Base-by-base conservation (phyloP, 2,888 invertebrate species). In the Standfussiana lucernea region DNA sequence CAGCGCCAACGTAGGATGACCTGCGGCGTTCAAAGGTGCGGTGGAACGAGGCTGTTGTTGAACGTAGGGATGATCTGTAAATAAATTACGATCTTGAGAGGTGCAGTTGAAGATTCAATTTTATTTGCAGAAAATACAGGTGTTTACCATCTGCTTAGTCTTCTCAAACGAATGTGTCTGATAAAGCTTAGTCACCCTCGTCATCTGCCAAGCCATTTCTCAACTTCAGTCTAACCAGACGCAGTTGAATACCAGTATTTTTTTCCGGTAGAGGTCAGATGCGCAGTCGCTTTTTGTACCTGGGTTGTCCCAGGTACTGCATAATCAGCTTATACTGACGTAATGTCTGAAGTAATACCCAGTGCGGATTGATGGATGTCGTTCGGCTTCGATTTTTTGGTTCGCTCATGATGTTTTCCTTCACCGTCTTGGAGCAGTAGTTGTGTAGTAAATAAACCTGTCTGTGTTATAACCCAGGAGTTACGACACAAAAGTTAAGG, bases 1-100 rank as follows among this genome's bases (percentile, higher is more conserved):
- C 69, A 65, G 76, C 56, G 40, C 88, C 88, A 86, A 35, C 1
- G 21, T 37, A 72, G 6, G 4, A 8, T 62, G 88, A 71, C 4
- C 88, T 59, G 35, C 15, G 35, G 66, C 61, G 37, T 42, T 45
- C 56, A 13, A 28, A 42, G 15, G 74, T 7, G 24, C 21, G 42
- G 59, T 21, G 67, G 61, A 74, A 40, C 64, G 28, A 35, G n/a
- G 5, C 28, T 11, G 75, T 5, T 15, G 40, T 45, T 37, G 32
- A 1, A n/a, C 28, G 10, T 18, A 83, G 83, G 81, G 83, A 6
- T 47, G 47, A 15, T 7, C 24, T 40, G 21, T 1, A 18, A 18
- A 18, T 15, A 18, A 59, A 18, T 59, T 18, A 28, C 59, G 18
- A 32, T 18, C 59, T 59, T 59, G 59, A 32, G 32, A 18, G 8